A percentile compares a stretch with the other conserved stretches of the same genome.
Conservation (phyloP, 1,140 invertebrate species). For the Brachystomella parvula region DNA sequence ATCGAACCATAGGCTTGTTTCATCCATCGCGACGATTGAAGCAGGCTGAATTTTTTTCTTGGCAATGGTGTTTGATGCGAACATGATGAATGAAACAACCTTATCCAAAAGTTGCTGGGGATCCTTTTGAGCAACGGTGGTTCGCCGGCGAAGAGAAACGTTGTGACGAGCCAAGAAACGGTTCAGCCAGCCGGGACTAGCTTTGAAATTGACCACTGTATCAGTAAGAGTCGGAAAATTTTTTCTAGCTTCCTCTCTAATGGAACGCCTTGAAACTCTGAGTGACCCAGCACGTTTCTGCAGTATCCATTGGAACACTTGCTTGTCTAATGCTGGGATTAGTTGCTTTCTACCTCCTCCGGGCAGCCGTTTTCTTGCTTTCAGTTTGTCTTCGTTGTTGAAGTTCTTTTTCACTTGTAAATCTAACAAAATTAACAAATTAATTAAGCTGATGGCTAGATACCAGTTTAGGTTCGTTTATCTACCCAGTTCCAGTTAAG, state of each 20-base stretch:
- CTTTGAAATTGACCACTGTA: not conserved
- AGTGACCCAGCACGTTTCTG: not conserved
- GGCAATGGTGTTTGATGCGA: no score
- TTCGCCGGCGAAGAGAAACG: not conserved
- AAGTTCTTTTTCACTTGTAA: no score
- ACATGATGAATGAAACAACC: not conserved
- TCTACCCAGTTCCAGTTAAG: no score
- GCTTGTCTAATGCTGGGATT: not conserved
- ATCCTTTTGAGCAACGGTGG: not conserved
- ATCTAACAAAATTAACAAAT: no score
- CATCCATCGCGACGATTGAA: no score
- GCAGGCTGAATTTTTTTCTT: no score
- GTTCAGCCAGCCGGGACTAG: not conserved
- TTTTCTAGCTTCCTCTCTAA: not conserved
- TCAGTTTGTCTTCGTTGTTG: no score
- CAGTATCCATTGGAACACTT: not conserved
- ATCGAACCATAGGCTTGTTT: no score
- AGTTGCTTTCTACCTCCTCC: not conserved
- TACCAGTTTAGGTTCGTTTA: no score
- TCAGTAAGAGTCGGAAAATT: not conserved
- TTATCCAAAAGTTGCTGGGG: not conserved
- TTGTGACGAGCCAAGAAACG: not conserved
- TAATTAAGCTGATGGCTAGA: no score
- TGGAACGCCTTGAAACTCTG: not conserved
- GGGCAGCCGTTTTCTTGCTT: not conserved